Conservation (phyloP, 2,113 vertebrate genomes). For the Epinephelus fuscoguttatus region DNA sequence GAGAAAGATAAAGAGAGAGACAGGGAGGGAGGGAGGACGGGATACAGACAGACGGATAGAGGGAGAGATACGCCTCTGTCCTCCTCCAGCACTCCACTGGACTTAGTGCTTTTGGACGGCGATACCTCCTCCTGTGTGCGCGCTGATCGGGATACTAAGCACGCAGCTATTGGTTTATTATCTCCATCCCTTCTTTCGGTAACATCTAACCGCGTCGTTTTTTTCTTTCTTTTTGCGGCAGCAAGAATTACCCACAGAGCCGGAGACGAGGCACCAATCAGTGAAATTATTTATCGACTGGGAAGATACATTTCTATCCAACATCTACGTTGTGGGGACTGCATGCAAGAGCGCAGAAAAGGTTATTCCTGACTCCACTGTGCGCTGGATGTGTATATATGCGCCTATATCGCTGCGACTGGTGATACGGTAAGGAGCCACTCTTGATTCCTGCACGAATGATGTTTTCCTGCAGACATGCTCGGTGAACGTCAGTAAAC, state of each 20-base stretch:
- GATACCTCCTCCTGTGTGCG: conserved; percentile 53
- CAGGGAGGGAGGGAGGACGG: conserved; percentile 35
- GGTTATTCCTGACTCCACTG: conserved; percentile 64
- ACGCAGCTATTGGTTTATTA: conserved; percentile 61
- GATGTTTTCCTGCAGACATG: conserved; percentile 24
- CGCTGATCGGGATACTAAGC: conserved; percentile 78
- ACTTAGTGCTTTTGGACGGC: conserved; percentile 64
- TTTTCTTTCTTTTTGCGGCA: conserved; percentile 5
- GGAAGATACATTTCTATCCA: conserved; percentile 49
- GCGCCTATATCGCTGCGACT: conserved; percentile 54
- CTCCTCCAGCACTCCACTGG: conserved; percentile 70
- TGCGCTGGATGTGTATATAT: conserved; percentile 70
- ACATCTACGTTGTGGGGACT: conserved; percentile 40
- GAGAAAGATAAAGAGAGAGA: conserved; percentile 47
- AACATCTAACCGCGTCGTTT: background rate
- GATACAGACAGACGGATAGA: conserved; percentile 55
- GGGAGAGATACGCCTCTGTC: conserved; percentile 69
- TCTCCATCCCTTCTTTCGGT: conserved; percentile 38
- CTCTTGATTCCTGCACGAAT: conserved; percentile 27
- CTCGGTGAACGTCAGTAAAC: conserved; percentile 1
- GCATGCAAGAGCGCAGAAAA: conserved; percentile 42
- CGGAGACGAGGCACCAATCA: conserved; percentile 35
- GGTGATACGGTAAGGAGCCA: conserved; percentile 75
- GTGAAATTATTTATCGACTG: conserved; percentile 39
- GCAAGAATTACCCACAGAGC: conserved; percentile 27